Percentiles rank a stretch among this genome's conserved stretches.
Evolutionary conservation across 2,888 invertebrate genomes (phyloP).

Genomic region (Apomyelois bistriatella): DNA sequence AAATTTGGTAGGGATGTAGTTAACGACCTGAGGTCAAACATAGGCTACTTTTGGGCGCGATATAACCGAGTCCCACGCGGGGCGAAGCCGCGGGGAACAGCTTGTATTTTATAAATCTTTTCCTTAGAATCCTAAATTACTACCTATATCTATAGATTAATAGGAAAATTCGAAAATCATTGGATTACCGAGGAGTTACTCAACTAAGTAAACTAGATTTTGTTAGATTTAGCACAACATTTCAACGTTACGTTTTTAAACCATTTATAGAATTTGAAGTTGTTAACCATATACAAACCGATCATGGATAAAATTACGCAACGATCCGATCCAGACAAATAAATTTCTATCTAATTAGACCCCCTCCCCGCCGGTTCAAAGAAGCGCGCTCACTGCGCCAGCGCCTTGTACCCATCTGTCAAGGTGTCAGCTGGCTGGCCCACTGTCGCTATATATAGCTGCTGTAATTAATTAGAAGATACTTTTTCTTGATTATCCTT

Average conservation of each 20-base stretch:
- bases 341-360: slow-evolving; percentile 67
- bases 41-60: no score
- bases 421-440: slow-evolving; percentile 54
- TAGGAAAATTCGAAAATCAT: no score
- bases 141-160: no score
- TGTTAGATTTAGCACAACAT: no score
- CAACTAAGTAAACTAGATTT: no score
- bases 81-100: no score
- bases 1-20: no score
- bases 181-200: no score
- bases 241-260: neutral
- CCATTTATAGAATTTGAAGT: neutral
- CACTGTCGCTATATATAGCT: slow-evolving; percentile 63
- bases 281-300: neutral
- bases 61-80: no score
- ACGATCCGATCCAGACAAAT: slow-evolving; percentile 45
- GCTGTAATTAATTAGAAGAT: slow-evolving; percentile 65
- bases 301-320: slow-evolving; percentile 16
- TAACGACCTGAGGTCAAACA: no score
- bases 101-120: no score
- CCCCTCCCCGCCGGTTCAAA: slow-evolving; percentile 51
- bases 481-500: slow-evolving; percentile 14
- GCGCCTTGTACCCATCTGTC: slow-evolving; percentile 72
- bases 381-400: slow-evolving; percentile 52
- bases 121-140: no score